A percentile compares a stretch with the other conserved stretches of the same genome.
Evolutionary conservation across 2,797 vertebrate species (phyloP).

Genomic region (Pangasius sanitwongsei): DNA sequence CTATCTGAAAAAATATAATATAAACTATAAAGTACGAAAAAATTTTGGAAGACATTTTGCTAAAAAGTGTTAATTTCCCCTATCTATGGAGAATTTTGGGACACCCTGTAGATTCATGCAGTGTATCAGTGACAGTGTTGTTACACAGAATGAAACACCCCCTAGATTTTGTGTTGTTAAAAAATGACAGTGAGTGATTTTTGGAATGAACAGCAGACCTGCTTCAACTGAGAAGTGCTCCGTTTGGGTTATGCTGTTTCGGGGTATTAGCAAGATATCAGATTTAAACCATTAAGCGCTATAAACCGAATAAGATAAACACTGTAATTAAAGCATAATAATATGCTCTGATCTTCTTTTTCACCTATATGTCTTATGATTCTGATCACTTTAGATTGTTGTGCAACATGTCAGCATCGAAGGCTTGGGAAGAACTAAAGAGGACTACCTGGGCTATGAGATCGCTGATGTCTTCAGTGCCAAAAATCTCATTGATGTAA

Average conservation of each 20-base stretch:
- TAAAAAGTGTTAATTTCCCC: too few relatives aligned
- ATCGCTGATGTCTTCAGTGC: slow-evolving; percentile 91
- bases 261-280: neutral
- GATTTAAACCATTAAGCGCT: neutral
- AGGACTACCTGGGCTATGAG: slow-evolving; percentile 92
- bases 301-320: neutral
- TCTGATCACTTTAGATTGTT: slow-evolving; percentile 78
- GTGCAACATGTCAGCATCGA: slow-evolving; percentile 94
- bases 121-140: neutral
- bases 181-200: neutral
- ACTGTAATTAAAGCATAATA: neutral
- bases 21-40: too few relatives aligned
- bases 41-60: too few relatives aligned
- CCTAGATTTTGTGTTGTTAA: neutral
- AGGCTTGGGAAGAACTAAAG: slow-evolving; percentile 93
- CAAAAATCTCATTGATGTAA: slow-evolving; percentile 92
- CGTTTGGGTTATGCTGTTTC: neutral
- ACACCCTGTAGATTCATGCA: neutral
- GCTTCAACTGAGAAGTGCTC: too few relatives aligned
- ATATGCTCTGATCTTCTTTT: neutral
- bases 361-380: neutral
- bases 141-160: neutral
- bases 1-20: too few relatives aligned
- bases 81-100: too few relatives aligned
- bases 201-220: neutral